phyloP scores from a whole-genome alignment of 2,888 invertebrate species.

The Diachrysia chrysitis region DNA sequence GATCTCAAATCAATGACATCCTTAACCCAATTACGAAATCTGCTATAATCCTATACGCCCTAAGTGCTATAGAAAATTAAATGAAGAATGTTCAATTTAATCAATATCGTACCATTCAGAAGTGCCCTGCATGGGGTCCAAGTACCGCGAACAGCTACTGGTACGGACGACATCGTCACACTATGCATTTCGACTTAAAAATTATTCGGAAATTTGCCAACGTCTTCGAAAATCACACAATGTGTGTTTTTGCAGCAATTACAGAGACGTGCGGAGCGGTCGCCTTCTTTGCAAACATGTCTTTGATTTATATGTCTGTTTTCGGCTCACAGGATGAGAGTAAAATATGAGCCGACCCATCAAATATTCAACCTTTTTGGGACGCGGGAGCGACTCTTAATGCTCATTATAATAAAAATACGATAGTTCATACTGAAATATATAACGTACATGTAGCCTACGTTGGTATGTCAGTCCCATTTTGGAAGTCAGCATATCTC shows the following conservation, averaged over 20 bases:
- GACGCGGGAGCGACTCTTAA: conserved; percentile 78
- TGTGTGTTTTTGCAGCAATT: conserved; percentile 87
- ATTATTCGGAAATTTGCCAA: conserved; percentile 87
- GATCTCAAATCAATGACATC: conserved; percentile 43
- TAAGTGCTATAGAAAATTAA: conserved; percentile 26
- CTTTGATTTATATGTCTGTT: conserved; percentile 87
- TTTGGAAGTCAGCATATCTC: conserved; percentile 69
- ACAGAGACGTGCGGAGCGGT: conserved; percentile 83
- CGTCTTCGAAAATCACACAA: conserved; percentile 84
- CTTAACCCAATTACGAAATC: conserved; percentile 39
- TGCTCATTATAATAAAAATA: conserved; percentile 87
- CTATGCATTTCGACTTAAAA: conserved; percentile 56
- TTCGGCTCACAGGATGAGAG: conserved; percentile 76
- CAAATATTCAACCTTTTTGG: conserved; percentile 86
- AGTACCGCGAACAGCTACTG: background rate
- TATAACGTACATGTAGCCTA: conserved; percentile 68
- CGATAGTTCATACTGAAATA: conserved; percentile 83
- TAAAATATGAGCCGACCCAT: conserved; percentile 86
- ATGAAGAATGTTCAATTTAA: conserved; percentile 20
- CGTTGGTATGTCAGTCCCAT: conserved; percentile 70
- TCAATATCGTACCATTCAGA: conserved; percentile 7
- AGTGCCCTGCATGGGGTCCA: conserved; percentile 5
- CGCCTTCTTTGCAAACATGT: conserved; percentile 81
- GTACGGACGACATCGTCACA: conserved; percentile 34
- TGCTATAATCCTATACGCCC: conserved; percentile 14